Evolutionary conservation across 2,113 vertebrate species (phyloP).

Genomic region (Sylvilagus bachmani): DNA sequence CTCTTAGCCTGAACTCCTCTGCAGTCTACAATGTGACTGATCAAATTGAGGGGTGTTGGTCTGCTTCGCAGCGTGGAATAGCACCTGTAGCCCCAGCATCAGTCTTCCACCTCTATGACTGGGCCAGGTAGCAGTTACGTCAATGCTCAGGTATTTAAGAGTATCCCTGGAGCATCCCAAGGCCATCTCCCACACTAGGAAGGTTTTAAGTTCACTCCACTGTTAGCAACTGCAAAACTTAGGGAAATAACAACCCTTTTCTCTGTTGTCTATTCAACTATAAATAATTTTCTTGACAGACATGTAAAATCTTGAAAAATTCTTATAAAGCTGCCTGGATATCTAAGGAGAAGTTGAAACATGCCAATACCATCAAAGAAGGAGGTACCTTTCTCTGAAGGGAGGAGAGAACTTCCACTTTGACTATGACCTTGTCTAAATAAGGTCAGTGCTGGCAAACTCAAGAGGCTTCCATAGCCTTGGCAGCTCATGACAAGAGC

Average conservation of each 20-base stretch:
- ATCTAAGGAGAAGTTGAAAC: conserved; percentile 29
- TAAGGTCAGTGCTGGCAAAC: no score
- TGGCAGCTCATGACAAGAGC: no score
- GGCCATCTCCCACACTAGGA: background rate
- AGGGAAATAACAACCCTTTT: background rate
- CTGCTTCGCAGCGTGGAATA: conserved; percentile 14
- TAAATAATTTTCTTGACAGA: conserved; percentile 31
- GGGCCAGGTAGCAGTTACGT: background rate
- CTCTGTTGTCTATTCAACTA: conserved; percentile 48
- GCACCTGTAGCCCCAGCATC: background rate
- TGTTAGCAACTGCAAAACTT: background rate
- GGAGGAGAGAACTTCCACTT: no score
- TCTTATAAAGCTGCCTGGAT: conserved; percentile 33
- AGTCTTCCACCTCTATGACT: conserved; percentile 1
- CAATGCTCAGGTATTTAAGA: background rate
- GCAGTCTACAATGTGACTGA: background rate
- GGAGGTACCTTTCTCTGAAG: no score
- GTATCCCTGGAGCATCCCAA: background rate
- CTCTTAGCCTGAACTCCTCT: background rate
- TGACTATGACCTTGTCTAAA: no score
- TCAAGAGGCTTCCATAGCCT: no score
- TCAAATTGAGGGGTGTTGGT: background rate
- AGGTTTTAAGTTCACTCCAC: conserved; percentile 7
- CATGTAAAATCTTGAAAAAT: conserved; percentile 70
- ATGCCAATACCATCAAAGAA: background rate